Conservation (phyloP, 2,888 invertebrate genomes). For the Pollenia labialis region DNA sequence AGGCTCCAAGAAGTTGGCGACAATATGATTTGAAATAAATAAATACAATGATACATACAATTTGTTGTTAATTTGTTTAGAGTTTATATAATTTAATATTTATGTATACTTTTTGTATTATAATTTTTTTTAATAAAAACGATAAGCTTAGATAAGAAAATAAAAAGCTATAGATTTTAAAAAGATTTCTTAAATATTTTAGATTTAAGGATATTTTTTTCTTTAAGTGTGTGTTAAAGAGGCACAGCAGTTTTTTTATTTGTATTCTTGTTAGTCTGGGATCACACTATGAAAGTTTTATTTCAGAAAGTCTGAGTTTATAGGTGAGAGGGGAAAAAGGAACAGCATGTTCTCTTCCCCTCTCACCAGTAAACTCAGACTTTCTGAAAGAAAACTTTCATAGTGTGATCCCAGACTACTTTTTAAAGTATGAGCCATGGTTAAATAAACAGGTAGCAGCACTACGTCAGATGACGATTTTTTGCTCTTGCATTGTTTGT, state of each 20-base stretch:
- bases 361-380: too few relatives aligned
- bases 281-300: too few relatives aligned
- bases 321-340: too few relatives aligned
- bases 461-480: too few relatives aligned
- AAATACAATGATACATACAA: slow-evolving; percentile 13
- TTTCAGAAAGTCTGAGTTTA: too few relatives aligned
- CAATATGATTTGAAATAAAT: slow-evolving; percentile 69
- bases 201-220: slow-evolving; percentile 27
- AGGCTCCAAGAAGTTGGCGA: slow-evolving; percentile 80
- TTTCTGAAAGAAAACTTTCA: too few relatives aligned
- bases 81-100: slow-evolving; percentile 50
- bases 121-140: slow-evolving; percentile 66
- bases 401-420: too few relatives aligned
- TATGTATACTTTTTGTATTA: slow-evolving; percentile 62
- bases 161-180: slow-evolving; percentile 48
- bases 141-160: slow-evolving; percentile 69
- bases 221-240: slow-evolving; percentile 59
- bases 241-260: slow-evolving; percentile 77
- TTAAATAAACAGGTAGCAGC: too few relatives aligned
- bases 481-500: too few relatives aligned
- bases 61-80: slow-evolving; percentile 42
- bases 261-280: slow-evolving; percentile 30
- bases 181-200: background rate
- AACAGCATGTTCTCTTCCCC: too few relatives aligned
- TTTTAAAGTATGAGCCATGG: too few relatives aligned